Evolutionary conservation across 2,113 vertebrate genomes (phyloP).

Genomic region (Progne subis): DNA sequence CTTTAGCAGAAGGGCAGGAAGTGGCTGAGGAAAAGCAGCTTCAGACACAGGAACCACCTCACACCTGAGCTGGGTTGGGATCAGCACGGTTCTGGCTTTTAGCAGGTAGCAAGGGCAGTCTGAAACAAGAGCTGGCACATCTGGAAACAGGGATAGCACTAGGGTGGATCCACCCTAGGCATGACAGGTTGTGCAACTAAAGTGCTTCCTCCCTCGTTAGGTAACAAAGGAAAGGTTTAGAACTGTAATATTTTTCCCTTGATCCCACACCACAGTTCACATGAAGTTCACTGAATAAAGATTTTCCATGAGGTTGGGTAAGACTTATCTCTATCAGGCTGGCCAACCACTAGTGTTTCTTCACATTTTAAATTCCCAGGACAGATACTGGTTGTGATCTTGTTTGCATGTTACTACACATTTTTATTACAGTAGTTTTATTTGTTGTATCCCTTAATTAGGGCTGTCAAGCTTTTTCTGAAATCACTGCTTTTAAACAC

Average conservation of each 20-base stretch:
- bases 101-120: rapidly evolving
- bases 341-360: background rate
- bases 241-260: background rate
- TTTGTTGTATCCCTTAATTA: background rate
- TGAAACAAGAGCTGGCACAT: background rate
- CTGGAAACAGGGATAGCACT: background rate
- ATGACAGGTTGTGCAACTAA: background rate
- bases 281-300: background rate
- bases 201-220: background rate
- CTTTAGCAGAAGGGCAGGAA: background rate
- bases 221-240: background rate
- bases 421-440: background rate
- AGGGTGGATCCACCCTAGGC: background rate
- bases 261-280: background rate
- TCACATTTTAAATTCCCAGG: background rate
- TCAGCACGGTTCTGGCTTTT: background rate
- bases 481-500: background rate
- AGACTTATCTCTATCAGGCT: background rate
- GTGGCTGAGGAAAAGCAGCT: background rate
- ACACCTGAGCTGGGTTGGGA: background rate
- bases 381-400: background rate
- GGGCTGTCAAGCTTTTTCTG: background rate
- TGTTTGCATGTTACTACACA: background rate
- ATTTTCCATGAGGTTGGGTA: background rate
- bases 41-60: rapidly evolving